Evolutionary conservation across 2,797 vertebrate genomes (phyloP), one percentile per base, ranked within the genome.

Genomic region (Phoeniculus purpureus): DNA sequence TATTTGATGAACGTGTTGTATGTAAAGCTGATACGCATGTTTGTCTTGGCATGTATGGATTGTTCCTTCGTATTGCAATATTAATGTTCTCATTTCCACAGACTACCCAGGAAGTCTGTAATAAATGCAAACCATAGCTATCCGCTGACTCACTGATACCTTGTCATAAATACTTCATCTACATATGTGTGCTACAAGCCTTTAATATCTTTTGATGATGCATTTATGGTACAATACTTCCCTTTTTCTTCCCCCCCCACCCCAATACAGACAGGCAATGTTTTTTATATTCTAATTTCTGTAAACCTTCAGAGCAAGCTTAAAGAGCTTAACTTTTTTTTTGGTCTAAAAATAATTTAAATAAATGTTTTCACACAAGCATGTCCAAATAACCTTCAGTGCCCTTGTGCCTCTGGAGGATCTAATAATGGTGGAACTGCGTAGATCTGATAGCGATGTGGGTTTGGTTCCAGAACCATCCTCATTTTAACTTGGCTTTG

Each of bases 21-120:
- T 85, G 68, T 91, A 71, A 85, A 92, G 79, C 55, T 45, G 75
- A 73, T 77, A 88, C 81, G 59, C 16, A 0, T 92, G 93, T 95
- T 92, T 93, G 52, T 87, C 72, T 95, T 96, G 94, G 95, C 93
- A 72, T 3, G 0, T 62, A 4, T 10, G 2, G 45, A 12, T 61
- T 77, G 60, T 93, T 90, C 81, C 70, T 83, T 85, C 56, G 8
- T 59, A 25, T 78, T 93, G 86, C 68, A 93, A 75, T 85, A 94
- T 86, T 85, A 86, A 82, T 78, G 81, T 66, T 91, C 65, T 72
- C 51, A 75, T 81, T 82, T 91, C 68, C 82, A 54, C 34, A 74
- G 87, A 84, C 90, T 93, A 37, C 90, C 81, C 91, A 91, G 93
- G 93, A 96, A 95, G 87, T 90, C 78, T 93, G 87, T 75, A 64